phyloP scores from a whole-genome alignment of 2,113 vertebrate species.

The Heterotis niloticus region DNA sequence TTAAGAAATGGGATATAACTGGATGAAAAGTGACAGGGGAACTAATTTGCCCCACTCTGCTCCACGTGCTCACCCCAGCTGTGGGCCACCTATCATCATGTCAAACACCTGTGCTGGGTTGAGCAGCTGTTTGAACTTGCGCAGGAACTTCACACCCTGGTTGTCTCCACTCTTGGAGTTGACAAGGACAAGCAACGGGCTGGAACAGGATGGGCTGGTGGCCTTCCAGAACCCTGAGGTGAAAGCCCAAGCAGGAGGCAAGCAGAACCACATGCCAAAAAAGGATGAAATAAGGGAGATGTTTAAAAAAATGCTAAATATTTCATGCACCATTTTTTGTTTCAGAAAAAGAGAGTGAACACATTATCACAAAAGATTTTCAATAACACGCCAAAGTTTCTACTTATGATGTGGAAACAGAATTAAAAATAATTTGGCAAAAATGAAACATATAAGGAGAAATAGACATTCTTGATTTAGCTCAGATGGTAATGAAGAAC shows the following conservation, averaged over 20 bases:
- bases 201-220: slow-evolving; percentile 81
- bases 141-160: slow-evolving; percentile 91
- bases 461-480: neutral
- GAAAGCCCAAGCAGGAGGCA: slow-evolving; percentile 11
- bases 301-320: neutral
- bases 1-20: neutral
- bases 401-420: neutral
- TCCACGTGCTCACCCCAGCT: slow-evolving; percentile 74
- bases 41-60: neutral
- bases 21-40: neutral
- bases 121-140: slow-evolving; percentile 94
- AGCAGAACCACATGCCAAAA: neutral
- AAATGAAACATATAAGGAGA: neutral
- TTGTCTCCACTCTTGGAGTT: slow-evolving; percentile 97
- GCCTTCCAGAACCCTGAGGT: slow-evolving; percentile 91
- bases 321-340: neutral
- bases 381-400: neutral
- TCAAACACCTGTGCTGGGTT: slow-evolving; percentile 96
- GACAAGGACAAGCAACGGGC: slow-evolving; percentile 85
- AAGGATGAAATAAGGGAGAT: neutral
- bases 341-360: neutral
- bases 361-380: neutral
- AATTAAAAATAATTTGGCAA: neutral
- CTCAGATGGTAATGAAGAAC: neutral
- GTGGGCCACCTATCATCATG: slow-evolving; percentile 90